Evolutionary conservation across 2,113 vertebrate genomes (phyloP), one percentile per base, ranked within the genome.

Genomic region (Cygnus buccinator): DNA sequence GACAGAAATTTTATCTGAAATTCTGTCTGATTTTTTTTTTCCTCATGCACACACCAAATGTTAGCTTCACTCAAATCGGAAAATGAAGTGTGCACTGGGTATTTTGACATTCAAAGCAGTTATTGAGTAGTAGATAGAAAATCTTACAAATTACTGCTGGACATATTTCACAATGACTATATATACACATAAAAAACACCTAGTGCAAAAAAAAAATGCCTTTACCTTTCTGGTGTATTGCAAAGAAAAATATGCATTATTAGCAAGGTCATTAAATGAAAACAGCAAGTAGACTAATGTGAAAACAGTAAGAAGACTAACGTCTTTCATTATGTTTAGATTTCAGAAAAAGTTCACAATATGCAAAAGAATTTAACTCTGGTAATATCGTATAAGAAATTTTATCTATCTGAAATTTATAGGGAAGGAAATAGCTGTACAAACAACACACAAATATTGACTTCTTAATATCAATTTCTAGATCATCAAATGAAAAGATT

Each of bases 401-500:
- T 84, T 85, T 68, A 87, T 76, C 70, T 87, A 48, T 11, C 31
- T 81, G 52, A 88, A 86, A 95, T 84, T 77, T 75, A 28, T 68
- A 76, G 13, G 22, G 63, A 80, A 74, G 62, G 25, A 93, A 90
- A 86, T 86, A 84, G 71, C 73, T n/a, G 13, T 12, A 83, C 10
- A 84, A 94, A 74, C 54, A 44, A 37, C 41, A 91, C 72, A 82
- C 13, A 93, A 95, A 61, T 25, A 43, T 71, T 80, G 90, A 76
- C 46, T 66, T 92, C 67, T 88, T 88, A 89, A 83, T 92, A 95
- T 68, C 12, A 41, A 33, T 89, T 83, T 84, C 62, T 77, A 25
- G 44, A 59, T 75, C 17, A 55, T 62, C 5, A 94, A 94, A 93
- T 77, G 63, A 96, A 84, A 85, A 71, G 2, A 58, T 87, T 89